Evolutionary conservation across 2,113 vertebrate genomes (phyloP), one percentile per base, ranked within the genome.

Genomic region (Clinocottus analis): DNA sequence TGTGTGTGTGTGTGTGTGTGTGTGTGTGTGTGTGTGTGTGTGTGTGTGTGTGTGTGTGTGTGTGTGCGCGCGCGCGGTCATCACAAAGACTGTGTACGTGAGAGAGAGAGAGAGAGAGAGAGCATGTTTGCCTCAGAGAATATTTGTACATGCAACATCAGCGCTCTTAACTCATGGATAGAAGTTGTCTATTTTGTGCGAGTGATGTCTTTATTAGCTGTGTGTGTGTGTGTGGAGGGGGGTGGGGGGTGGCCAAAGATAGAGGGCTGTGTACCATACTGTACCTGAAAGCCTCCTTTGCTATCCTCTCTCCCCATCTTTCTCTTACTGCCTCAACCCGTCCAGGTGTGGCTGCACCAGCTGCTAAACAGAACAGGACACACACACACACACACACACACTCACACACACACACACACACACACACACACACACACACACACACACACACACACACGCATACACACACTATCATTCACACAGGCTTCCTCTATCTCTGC

Each of bases 261-360:
- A 25, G 51, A 78, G 64, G 56, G 33, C 51, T 85, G 2, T 49
- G 76, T 41, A 73, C 53, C 8, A 56, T 49, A 64, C 49, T 68
- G n/a, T 69, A 75, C 75, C 64, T 69, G 55, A 79, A 67, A 29
- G 39, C 69, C 72, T 74, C 80, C 77, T 60, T 63, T 88, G 55
- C 71, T 1, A 43, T 2, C 73, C 73, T 11, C 33, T 29, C 21
- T 29, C 27, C 25, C 35, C 25, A 47, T 67, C 51, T 33, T 75
- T 77, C 66, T 90, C 21, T 61, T 75, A 77, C 58, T 87, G 25
- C 67, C 85, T 80, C 90, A 88, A 62, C 87, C 87, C 86, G 77
- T 91, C 95, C 94, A 95, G 94, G 94, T 94, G 94, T 95, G 87
- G 89, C 92, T 90, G 86, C 90, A 89, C 85, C 93, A 95, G 93